Evolutionary conservation across 53 echinoderm and acorn worm genomes (phyloP).

Genomic region (Arbacia lixula): DNA sequence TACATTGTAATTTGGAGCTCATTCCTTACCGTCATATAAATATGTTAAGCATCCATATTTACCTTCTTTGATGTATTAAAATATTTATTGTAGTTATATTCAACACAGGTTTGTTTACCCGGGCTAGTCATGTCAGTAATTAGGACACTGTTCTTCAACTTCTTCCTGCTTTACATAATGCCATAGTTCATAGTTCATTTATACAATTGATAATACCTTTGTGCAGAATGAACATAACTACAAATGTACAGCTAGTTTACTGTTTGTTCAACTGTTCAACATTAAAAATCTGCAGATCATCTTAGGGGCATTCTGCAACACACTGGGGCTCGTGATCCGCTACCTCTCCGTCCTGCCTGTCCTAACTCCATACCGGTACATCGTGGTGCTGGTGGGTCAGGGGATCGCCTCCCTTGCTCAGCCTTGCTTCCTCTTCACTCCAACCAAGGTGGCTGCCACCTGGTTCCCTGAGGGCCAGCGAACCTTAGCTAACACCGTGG

Average conservation of each 20-base stretch:
- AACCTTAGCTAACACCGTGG: constrained; percentile 89
- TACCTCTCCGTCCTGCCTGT: constrained; percentile 68
- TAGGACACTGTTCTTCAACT: too few species aligned
- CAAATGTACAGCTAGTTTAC: not conserved
- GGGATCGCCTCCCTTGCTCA: constrained; percentile 79
- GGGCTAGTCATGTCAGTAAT: too few species aligned
- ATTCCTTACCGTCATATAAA: too few species aligned
- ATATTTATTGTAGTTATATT: too few species aligned
- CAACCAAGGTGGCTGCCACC: constrained; percentile 92
- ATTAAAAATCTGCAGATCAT: too few species aligned
- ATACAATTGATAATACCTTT: not conserved
- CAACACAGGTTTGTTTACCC: too few species aligned
- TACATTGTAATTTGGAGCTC: too few species aligned
- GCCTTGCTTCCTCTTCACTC: constrained; percentile 90
- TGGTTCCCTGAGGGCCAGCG: constrained; percentile 96
- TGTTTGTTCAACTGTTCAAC: not conserved
- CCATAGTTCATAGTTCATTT: too few species aligned
- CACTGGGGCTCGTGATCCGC: constrained; percentile 73
- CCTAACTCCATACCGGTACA: constrained; percentile 35
- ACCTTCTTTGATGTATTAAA: too few species aligned
- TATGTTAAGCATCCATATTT: too few species aligned
- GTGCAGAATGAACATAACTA: not conserved
- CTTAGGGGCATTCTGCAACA: constrained; percentile 77
- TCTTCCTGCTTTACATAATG: too few species aligned
- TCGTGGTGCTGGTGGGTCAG: constrained; percentile 80